Conservation (phyloP, 2,113 vertebrate species). For the Nothocercus nigrocapillus region DNA sequence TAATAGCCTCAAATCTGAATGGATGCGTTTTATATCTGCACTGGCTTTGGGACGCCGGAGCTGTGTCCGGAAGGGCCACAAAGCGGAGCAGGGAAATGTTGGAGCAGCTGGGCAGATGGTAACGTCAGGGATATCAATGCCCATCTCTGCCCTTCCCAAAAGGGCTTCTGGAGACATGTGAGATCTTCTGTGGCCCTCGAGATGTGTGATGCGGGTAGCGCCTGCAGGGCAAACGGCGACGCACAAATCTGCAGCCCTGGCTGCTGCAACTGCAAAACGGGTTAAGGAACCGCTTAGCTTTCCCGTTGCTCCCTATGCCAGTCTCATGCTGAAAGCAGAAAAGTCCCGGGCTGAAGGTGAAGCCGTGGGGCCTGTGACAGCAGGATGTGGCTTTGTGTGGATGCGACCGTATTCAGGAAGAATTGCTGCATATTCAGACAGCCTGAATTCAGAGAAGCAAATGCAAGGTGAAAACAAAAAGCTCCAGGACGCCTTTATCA, state of each 20-base stretch:
- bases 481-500: neutral
- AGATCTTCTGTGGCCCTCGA: neutral
- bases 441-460: neutral
- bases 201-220: neutral
- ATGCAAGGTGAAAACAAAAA: neutral
- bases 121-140: neutral
- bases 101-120: neutral
- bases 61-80: neutral
- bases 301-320: neutral
- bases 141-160: neutral
- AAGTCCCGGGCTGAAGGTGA: neutral
- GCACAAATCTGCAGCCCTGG: neutral
- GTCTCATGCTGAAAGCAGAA: neutral
- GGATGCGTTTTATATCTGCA: neutral
- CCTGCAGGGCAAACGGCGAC: neutral
- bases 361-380: neutral
- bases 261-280: neutral
- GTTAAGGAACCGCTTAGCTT: neutral
- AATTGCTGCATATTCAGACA: neutral
- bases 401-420: neutral
- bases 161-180: neutral
- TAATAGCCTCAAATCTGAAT: slow-evolving; percentile 22
- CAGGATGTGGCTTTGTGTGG: neutral
- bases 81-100: neutral
- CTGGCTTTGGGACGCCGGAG: neutral